These are phyloP conservation scores for Matsumurasca onukii DNA, from an alignment of 1,140 invertebrate species.

Conservation along the genomic window DNA sequence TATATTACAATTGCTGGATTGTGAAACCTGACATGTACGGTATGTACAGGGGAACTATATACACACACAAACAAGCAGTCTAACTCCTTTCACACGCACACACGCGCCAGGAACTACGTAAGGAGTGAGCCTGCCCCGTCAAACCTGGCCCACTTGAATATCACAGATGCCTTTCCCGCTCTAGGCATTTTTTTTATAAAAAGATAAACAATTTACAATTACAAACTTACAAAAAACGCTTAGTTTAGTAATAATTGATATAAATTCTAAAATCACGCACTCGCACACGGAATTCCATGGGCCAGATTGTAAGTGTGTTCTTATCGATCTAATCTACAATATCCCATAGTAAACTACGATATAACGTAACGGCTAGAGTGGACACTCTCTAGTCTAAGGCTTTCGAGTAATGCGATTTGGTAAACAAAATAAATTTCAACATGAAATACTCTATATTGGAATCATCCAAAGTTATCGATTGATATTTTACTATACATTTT, in stretches of 20 bases:
- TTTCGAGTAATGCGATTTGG: constrained; percentile 1
- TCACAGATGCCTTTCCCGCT: constrained; percentile 19
- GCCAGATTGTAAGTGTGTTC: constrained; percentile 15
- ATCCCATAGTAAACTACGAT: constrained; percentile 17
- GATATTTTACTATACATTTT: not conserved
- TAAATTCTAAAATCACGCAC: constrained; percentile 21
- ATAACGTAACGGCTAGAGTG: not conserved
- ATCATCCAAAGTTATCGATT: not conserved
- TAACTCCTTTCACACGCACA: constrained; percentile 23
- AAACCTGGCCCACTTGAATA: constrained; percentile 29
- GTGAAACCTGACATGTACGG: constrained; percentile 3
- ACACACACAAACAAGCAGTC: constrained; percentile 17
- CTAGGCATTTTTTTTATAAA: constrained; percentile 3
- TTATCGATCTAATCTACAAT: constrained; percentile 17
- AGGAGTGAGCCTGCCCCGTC: constrained; percentile 27
- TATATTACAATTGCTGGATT: constrained; percentile 6
- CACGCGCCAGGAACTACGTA: constrained; percentile 1
- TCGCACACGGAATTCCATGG: constrained; percentile 28
- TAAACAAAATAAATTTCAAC: not conserved
- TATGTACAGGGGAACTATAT: too few relatives aligned
- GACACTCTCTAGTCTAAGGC: not conserved
- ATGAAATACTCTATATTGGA: not conserved
- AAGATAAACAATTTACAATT: constrained; percentile 24
- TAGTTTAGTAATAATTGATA: constrained; percentile 18
- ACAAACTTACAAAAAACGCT: constrained; percentile 30